Base-by-base conservation (phyloP, 2,797 vertebrate species). In the Sebastes dallii region DNA sequence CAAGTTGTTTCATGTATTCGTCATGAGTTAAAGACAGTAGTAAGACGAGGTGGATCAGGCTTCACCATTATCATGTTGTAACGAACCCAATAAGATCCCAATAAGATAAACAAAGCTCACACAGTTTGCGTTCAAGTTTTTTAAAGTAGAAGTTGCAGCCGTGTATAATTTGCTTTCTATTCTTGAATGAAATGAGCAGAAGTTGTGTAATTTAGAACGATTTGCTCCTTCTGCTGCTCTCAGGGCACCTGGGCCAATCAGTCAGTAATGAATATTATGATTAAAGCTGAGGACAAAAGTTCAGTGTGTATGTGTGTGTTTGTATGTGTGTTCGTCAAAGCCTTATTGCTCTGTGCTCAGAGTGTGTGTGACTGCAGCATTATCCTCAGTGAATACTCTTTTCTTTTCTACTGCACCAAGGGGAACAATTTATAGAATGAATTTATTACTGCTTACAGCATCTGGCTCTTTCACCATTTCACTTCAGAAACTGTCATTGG, bases 261-360 rank as follows among this genome's bases (percentile, higher is more conserved):
- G 25, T 72, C 59, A 20, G 29, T 81, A 72, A 78, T 77, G 73
- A 74, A 81, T 78, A 81, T 76, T 42, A 72, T 86, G 81, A 85
- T 86, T 82, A 71, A 75, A 56, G 65, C 72, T 73, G 52, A 74
- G 56, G 58, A 85, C 84, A 89, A 84, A 87, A 72, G 80, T 75
- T 89, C 69, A 88, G 67, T 89, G 54, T 81, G 71, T 78, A 24
- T 42, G 46, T 1, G 29, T 61, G 65, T 75, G 71, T 66, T 74
- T 86, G 66, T 58, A 64, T 66, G 68, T 75, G 72, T 65, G 77
- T 74, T 65, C 66, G 30, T 71, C 27, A 56, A 74, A 59, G 72
- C 54, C 32, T 62, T 70, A 73, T 77, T 84, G 73, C 72, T 89
- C 4, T 29, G 6, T 84, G 24, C 65, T 14, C 27, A 73, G 68